Conservation (phyloP, 2,797 vertebrate genomes). For the Acestrorhynchus altus region DNA sequence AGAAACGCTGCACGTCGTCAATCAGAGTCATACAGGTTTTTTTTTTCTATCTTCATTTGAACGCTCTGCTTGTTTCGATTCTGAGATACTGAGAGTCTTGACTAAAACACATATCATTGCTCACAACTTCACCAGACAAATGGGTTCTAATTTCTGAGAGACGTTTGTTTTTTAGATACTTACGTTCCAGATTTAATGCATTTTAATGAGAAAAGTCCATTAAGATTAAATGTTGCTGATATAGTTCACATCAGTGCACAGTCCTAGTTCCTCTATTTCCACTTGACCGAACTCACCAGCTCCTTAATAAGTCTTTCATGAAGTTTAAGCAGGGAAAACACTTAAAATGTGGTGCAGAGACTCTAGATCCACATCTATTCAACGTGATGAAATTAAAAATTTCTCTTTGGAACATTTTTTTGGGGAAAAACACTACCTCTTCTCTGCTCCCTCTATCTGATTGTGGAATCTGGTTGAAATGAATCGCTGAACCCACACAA, state of each 20-base stretch:
- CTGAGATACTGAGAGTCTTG: background rate
- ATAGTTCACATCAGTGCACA: background rate
- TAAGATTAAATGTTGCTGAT: background rate
- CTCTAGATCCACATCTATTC: background rate
- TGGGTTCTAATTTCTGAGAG: background rate
- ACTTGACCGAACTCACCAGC: background rate
- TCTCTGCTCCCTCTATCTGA: no score
- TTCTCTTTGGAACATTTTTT: no score
- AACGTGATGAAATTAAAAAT: no score
- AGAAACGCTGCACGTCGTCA: background rate
- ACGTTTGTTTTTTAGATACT: background rate
- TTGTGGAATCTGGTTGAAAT: no score
- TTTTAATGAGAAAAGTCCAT: background rate
- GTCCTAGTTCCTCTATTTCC: background rate
- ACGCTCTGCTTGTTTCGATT: background rate
- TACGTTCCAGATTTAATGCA: background rate
- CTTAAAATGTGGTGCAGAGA: background rate
- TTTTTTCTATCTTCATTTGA: slow-evolving; percentile 9
- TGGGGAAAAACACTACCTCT: no score
- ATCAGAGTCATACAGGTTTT: no score
- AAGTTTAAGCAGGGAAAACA: background rate
- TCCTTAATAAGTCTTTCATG: background rate
- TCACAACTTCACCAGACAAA: background rate
- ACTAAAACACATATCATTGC: background rate
- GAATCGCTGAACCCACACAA: no score